Conservation (phyloP, 2,797 vertebrate genomes). For the Podarcis lilfordi region DNA sequence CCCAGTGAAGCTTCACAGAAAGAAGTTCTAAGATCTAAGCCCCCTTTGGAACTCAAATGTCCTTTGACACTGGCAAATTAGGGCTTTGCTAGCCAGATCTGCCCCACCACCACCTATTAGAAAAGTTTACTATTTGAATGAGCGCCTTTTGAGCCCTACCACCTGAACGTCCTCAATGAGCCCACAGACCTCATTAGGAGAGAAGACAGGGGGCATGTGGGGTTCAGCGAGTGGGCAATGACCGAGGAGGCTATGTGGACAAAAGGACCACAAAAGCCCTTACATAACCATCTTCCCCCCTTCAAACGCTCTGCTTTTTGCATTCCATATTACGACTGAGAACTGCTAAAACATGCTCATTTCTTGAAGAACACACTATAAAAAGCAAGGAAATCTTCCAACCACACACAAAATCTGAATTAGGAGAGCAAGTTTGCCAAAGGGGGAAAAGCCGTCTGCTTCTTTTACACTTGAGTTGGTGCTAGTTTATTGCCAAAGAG, state of each 20-base stretch:
- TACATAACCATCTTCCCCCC: conserved; percentile 14
- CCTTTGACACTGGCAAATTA: too few relatives aligned
- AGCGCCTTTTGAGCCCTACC: background rate
- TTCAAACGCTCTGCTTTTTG: background rate
- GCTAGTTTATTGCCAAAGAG: conserved; percentile 18
- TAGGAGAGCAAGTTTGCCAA: conserved; percentile 56
- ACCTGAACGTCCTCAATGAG: background rate
- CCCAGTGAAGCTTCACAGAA: too few relatives aligned
- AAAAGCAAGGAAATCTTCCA: conserved; percentile 50
- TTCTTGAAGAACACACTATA: conserved; percentile 33
- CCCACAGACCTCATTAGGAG: background rate
- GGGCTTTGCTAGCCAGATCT: too few relatives aligned
- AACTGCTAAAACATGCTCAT: conserved; percentile 37
- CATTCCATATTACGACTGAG: background rate
- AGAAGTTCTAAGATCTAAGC: too few relatives aligned
- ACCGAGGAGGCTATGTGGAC: background rate
- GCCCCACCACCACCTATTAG: too few relatives aligned
- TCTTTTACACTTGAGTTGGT: conserved; percentile 41
- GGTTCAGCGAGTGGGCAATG: background rate
- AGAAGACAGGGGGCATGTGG: background rate
- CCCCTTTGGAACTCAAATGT: too few relatives aligned
- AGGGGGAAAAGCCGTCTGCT: conserved; percentile 49
- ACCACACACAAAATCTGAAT: conserved; percentile 52
- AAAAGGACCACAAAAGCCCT: background rate
- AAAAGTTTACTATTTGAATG: too few relatives aligned